Base-by-base conservation (phyloP, 92 coral and sea anemone genomes). In the Epizoanthus illoricatus region DNA sequence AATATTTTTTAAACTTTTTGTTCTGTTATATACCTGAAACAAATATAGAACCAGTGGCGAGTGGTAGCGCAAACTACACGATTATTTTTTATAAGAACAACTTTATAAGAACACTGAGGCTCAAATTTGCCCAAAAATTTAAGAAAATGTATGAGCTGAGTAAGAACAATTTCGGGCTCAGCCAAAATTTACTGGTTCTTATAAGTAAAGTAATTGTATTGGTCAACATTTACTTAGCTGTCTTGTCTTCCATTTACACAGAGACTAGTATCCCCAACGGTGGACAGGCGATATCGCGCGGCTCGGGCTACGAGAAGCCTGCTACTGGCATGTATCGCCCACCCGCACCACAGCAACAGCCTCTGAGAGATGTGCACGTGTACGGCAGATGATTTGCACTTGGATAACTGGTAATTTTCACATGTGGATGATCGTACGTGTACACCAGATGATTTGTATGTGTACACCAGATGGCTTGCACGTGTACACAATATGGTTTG, bases 261-360 rank as follows among this genome's bases (percentile, higher is more conserved):
- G 82, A 78, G 13, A 45, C 54, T 64, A 88, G 81, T 3, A 88
- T 88, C 21, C 91, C 86, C 5, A 88, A 88, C 40, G 91, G 91
- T 16, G 91, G 91, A 65, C 88, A 79, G 55, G 66, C 69, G 2
- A 80, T 88, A 57, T 16, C 88, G 11, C 56, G 56, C 5, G 11
- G 65, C 21, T 63, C 82, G 0, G 82, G 59, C 39, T 62, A 57
- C 59, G 60, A 42, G 13, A 78, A 78, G 54, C 71, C 82, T 18
- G 39, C 71, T 12, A 23, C 82, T 42, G 82, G 60, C 12, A n/a
- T 78, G 42, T 21, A 78, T 63, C 82, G 82, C 60, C 71, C 82
- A 18, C 61, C 56, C 10, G 56, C 82, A 78, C 82, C 82, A 7
- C 71, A 78, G 16, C 82, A 78, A 54, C 82, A 78, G 61, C 60